These are phyloP conservation scores for Apis cerana DNA, from an alignment of 1,140 invertebrate genomes.

Conservation along the genomic window DNA sequence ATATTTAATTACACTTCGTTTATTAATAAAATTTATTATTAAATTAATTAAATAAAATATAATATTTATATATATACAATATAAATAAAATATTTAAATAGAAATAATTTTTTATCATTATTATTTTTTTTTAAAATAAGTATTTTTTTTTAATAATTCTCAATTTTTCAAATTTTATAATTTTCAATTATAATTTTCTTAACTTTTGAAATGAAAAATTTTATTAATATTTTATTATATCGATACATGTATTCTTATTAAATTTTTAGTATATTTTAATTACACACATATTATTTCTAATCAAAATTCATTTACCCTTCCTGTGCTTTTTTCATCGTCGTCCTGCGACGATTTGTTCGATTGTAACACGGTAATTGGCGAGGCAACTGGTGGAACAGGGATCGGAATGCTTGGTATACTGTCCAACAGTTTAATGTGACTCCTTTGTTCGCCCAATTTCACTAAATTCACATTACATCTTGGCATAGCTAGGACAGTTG, in stretches of 20 bases:
- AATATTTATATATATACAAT: not conserved
- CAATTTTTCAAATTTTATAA: not conserved
- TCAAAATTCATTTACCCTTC: slow-evolving; percentile 35
- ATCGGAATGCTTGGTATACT: slow-evolving; percentile 76
- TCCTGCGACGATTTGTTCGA: slow-evolving; percentile 54
- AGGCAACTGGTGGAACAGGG: slow-evolving; percentile 67
- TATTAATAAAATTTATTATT: not conserved
- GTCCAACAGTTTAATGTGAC: slow-evolving; percentile 77
- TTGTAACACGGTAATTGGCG: slow-evolving; percentile 61
- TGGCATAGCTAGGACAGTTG: slow-evolving; percentile 67
- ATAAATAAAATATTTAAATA: not conserved
- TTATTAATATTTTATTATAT: too few relatives aligned
- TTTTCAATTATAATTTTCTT: not conserved
- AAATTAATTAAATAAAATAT: not conserved
- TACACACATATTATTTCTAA: too few relatives aligned
- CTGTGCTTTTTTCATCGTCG: slow-evolving; percentile 69
- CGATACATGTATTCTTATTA: not conserved
- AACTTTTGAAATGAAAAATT: not conserved
- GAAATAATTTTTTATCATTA: not conserved
- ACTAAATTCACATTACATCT: slow-evolving; percentile 77
- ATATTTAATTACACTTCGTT: not conserved
- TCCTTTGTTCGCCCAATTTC: slow-evolving; percentile 74
- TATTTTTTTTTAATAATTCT: not conserved
- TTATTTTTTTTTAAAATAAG: not conserved
- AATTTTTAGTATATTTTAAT: not conserved